Evolutionary conservation across 2,888 invertebrate genomes (phyloP).

Genomic region (Acronicta aceris): DNA sequence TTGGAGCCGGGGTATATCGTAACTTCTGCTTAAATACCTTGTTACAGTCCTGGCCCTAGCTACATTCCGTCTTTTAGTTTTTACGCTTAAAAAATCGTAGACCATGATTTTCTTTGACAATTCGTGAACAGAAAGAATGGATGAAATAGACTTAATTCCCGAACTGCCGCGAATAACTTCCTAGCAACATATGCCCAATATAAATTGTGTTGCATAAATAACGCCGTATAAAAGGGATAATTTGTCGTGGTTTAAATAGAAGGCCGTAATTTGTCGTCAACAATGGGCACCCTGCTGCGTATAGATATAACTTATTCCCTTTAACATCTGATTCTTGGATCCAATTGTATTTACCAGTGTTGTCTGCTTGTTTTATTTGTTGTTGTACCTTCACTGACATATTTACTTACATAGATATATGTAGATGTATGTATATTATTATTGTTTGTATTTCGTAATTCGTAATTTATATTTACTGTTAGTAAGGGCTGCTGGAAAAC

Average conservation of each 20-base stretch:
- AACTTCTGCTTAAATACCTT: constrained; percentile 85
- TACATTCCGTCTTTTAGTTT: constrained; percentile 63
- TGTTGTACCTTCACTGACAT: constrained; percentile 6
- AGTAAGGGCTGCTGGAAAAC: too few relatives aligned
- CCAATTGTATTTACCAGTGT: constrained; percentile 72
- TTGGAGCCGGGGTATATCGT: constrained; percentile 78
- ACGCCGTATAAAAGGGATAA: constrained; percentile 71
- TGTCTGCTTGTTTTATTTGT: constrained; percentile 38
- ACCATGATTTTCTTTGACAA: constrained; percentile 56
- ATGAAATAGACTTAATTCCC: constrained; percentile 25
- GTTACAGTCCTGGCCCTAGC: constrained; percentile 69
- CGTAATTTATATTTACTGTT: neutral
- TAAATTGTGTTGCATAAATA: constrained; percentile 55
- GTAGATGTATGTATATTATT: neutral
- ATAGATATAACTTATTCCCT: constrained; percentile 78
- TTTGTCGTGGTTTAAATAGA: constrained; percentile 77
- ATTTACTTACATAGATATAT: neutral
- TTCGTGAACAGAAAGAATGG: constrained; percentile 32
- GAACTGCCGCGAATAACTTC: constrained; percentile 38
- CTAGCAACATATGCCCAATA: constrained; percentile 31
- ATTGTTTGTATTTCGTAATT: neutral
- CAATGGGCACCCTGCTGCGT: constrained; percentile 68
- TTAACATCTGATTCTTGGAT: constrained; percentile 78
- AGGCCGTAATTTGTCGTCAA: constrained; percentile 78
- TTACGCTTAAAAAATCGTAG: constrained; percentile 62